Conservation (phyloP, 2,113 vertebrate species). For the Xenus cinereus region DNA sequence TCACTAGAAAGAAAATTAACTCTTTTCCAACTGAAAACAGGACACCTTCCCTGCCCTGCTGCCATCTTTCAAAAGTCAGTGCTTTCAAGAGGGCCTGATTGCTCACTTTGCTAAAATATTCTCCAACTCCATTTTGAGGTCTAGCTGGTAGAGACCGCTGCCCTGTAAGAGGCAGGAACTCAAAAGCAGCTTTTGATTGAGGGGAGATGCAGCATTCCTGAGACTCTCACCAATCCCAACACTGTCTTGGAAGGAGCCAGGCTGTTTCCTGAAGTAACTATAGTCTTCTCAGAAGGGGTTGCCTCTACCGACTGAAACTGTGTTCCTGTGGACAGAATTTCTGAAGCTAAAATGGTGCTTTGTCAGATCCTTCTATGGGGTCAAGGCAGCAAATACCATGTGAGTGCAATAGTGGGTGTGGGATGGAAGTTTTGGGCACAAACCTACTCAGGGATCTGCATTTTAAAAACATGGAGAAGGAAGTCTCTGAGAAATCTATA, state of each 20-base stretch:
- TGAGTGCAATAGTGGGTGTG: background rate
- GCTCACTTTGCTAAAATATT: background rate
- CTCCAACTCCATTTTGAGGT: background rate
- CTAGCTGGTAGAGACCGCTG: background rate
- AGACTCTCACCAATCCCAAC: rapidly evolving
- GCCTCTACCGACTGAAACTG: background rate
- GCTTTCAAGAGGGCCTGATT: background rate
- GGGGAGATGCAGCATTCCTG: background rate
- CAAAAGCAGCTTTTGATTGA: background rate
- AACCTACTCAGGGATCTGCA: background rate
- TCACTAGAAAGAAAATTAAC: background rate
- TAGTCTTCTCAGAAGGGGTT: background rate
- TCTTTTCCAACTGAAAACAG: background rate
- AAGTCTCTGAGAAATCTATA: background rate
- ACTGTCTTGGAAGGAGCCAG: background rate
- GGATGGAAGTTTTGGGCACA: background rate
- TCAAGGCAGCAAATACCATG: background rate
- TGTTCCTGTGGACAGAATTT: background rate
- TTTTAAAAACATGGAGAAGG: background rate
- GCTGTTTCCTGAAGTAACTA: background rate
- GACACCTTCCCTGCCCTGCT: background rate
- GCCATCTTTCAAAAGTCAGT: background rate
- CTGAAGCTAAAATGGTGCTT: background rate
- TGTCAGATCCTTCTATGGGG: background rate
- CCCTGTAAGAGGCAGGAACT: background rate